Conservation (phyloP, 2,888 invertebrate species). For the Isoperla grammatica region DNA sequence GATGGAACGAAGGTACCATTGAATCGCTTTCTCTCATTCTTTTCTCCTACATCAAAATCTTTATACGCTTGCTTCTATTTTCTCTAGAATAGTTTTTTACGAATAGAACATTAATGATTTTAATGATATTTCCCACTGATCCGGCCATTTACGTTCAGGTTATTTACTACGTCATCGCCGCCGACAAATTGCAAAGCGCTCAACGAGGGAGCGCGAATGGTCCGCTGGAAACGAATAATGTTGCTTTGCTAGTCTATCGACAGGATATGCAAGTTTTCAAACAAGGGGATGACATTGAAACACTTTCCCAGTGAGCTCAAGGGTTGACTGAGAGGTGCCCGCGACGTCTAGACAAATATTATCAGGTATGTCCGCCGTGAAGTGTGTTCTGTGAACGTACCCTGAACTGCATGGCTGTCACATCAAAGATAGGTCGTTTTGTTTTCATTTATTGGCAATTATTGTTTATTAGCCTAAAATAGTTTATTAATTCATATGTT, state of each 20-base stretch:
- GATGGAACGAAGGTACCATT: constrained; percentile 26
- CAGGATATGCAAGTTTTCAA: constrained; percentile 1
- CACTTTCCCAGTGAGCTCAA: not conserved
- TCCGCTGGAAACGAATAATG: too few relatives aligned
- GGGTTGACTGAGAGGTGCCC: not conserved
- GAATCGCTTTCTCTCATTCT: not conserved
- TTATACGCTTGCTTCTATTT: not conserved
- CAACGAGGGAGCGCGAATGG: too few relatives aligned
- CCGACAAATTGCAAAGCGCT: too few relatives aligned
- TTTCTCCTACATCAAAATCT: not conserved
- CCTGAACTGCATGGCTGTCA: constrained; percentile 1
- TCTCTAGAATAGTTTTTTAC: not conserved
- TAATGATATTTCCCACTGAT: not conserved
- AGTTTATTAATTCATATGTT: not conserved
- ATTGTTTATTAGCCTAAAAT: constrained; percentile 3
- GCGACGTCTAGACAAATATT: not conserved
- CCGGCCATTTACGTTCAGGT: too few relatives aligned
- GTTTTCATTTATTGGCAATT: not conserved
- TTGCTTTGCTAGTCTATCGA: too few relatives aligned
- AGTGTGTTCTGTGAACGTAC: not conserved
- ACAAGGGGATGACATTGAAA: not conserved
- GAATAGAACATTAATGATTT: constrained; percentile 1
- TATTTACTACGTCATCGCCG: too few relatives aligned
- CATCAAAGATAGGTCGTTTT: not conserved
- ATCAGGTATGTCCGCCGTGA: too few relatives aligned